phyloP scores from a whole-genome alignment of 2,797 vertebrate genomes.

The Oceanodroma leucorhoa region DNA sequence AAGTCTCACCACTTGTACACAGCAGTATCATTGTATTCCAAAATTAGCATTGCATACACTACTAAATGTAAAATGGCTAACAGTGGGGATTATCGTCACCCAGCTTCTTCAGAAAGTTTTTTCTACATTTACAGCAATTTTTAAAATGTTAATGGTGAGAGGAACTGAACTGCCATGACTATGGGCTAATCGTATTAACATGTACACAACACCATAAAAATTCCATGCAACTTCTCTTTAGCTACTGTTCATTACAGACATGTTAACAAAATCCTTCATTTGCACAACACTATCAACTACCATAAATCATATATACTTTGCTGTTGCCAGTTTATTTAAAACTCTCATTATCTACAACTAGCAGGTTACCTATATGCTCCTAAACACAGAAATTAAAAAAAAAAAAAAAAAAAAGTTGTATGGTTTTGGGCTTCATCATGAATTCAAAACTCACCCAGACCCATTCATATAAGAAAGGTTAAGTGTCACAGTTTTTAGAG shows the following conservation, averaged over 20 bases:
- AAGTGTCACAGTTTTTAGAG: background rate
- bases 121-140: background rate
- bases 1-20: background rate
- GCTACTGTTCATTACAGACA: background rate
- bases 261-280: background rate
- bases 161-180: background rate
- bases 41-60: background rate
- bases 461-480: background rate
- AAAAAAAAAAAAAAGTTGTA: background rate
- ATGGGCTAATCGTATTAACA: background rate
- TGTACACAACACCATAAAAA: background rate
- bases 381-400: background rate
- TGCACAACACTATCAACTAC: background rate
- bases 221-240: background rate
- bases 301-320: background rate
- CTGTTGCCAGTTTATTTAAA: background rate
- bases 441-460: background rate
- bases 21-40: background rate
- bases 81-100: background rate
- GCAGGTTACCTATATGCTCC: background rate
- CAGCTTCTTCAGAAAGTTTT: background rate
- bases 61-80: background rate
- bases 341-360: background rate
- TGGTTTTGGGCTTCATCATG: background rate
- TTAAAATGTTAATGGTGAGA: background rate